Base-by-base conservation (phyloP, 2,797 vertebrate species). In the Pseudochromis fuscus region DNA sequence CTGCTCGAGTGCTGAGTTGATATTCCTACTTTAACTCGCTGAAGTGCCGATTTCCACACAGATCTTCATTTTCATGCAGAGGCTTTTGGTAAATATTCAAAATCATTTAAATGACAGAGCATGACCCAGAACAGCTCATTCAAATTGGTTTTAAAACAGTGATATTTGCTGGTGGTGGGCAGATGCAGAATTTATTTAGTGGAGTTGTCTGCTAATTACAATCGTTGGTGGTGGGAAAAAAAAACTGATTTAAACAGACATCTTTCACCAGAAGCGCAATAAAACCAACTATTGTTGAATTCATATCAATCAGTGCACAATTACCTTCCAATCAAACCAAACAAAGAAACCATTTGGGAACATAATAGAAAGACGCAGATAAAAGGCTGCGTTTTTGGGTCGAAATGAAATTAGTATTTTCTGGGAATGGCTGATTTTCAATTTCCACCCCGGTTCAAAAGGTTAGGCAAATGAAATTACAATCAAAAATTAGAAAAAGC, bases 391-490 rank as follows among this genome's bases (percentile, higher is more conserved):
- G n/a, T 45, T 77, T 74, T 71, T 49, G 30, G 45, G 45, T 33
- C 0, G 1, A 72, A 81, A 66, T 75, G 3, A 84, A 75, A 84
- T 72, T 21, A 55, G 30, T 55, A 35, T 83, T 81, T 79, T 59
- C 59, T 67, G 63, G 50, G 6, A 86, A 76, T 64, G 67, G n/a
- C 35, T 28, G 18, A 31, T 75, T 80, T 81, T 82, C 46, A 67
- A 69, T 86, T 76, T 81, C 38, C 57, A 56, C 55, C 59, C 72
- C 45, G 58, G 53, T 85, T 81, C 50, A 67, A 66, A 82, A 71
- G 77, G 70, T 65, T 65, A 52, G 23, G 35, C 55, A 86, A 89
- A 87, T 83, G 4, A 77, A 87, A 90, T 80, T 59, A 82, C 23
- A 83, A 73, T 79, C 15, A 42, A 35, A 73, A 86, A 76, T 62